Conservation (phyloP, 2,797 vertebrate genomes). For the Myiothlypis chrysogaster region DNA sequence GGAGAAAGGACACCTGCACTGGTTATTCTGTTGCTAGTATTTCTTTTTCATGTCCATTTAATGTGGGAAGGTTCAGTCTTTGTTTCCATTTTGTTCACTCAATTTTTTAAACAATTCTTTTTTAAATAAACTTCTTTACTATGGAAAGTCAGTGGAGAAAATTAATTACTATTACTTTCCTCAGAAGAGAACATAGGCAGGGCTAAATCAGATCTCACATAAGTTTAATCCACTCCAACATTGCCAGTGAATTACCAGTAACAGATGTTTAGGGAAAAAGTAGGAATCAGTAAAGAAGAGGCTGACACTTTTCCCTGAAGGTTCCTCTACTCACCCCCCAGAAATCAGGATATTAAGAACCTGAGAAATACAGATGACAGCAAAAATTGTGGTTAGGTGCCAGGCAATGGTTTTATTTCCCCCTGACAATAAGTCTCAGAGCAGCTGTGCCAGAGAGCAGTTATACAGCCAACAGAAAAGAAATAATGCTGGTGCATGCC, state of each 20-base stretch:
- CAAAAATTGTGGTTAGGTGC: not conserved
- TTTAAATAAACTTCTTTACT: not conserved
- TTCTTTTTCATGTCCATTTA: not conserved
- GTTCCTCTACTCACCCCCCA: not conserved
- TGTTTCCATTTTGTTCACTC: not conserved
- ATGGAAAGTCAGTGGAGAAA: not conserved
- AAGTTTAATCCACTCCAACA: not conserved
- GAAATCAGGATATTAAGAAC: not conserved
- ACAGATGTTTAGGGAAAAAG: not conserved
- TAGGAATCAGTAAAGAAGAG: not conserved
- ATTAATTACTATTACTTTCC: not conserved
- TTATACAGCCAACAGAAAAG: not conserved
- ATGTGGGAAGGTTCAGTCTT: not conserved
- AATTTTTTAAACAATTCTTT: not conserved
- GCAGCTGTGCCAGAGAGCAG: not conserved
- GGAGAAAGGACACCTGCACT: not conserved
- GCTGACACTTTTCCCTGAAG: not conserved
- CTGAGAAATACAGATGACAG: not conserved
- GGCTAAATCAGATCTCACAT: not conserved
- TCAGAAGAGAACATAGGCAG: not conserved
- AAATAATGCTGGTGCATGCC: not conserved
- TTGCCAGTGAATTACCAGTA: not conserved
- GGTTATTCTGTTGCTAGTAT: not conserved
- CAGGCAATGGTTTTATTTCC: not conserved
- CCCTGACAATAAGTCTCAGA: not conserved